A percentile compares a stretch with the other conserved stretches of the same genome.
These are phyloP conservation scores for Aphelenchoides fujianensis DNA, from an alignment of 1,140 invertebrate genomes.

Conservation along the genomic window DNA sequence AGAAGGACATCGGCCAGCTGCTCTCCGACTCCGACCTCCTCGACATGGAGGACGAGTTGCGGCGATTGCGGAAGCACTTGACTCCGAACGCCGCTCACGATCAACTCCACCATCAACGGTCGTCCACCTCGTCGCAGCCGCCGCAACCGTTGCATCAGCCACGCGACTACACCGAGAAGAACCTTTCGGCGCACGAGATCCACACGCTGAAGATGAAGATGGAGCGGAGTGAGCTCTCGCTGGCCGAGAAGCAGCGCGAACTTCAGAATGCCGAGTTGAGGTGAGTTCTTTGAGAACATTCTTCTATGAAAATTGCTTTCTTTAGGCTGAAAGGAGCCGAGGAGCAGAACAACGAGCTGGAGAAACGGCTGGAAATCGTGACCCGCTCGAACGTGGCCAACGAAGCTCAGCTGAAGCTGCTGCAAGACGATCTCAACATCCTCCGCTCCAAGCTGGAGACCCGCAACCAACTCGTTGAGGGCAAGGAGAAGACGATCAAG, in stretches of 20 bases:
- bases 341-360: constrained; percentile 39
- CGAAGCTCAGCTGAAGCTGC: constrained; percentile 44
- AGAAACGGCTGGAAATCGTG: constrained; percentile 42
- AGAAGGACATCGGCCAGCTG: constrained; percentile 28
- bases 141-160: not conserved
- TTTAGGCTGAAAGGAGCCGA: constrained; percentile 23
- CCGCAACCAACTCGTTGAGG: constrained; percentile 43
- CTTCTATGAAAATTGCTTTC: constrained; percentile 5
- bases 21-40: constrained; percentile 10
- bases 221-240: constrained; percentile 42
- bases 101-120: not conserved
- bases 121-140: not conserved
- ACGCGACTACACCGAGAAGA: constrained; percentile 41
- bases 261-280: constrained; percentile 27
- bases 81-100: not conserved
- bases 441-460: constrained; percentile 39
- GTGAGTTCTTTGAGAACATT: constrained; percentile 11
- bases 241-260: constrained; percentile 41
- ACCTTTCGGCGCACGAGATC: constrained; percentile 31
- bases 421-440: constrained; percentile 47
- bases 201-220: constrained; percentile 50
- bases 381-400: constrained; percentile 20
- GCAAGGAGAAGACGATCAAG: constrained; percentile 35
- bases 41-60: constrained; percentile 27
- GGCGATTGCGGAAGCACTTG: constrained; percentile 23